These are phyloP conservation scores for Saccostrea glomerata DNA, from an alignment of 1,140 invertebrate genomes.

Conservation along the genomic window DNA sequence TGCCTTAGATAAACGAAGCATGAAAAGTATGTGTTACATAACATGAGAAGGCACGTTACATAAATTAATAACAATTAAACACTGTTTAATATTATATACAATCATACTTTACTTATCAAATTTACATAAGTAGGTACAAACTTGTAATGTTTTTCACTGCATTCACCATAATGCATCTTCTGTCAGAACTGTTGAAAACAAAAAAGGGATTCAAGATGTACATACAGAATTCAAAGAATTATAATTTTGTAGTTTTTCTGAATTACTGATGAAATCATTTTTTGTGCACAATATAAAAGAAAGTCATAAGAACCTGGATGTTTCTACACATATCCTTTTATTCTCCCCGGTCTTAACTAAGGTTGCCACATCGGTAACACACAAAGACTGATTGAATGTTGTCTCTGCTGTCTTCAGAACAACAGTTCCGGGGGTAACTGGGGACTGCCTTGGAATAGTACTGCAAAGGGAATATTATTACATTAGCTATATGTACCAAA, in stretches of 20 bases:
- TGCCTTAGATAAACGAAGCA: no score
- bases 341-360: background rate
- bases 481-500: background rate
- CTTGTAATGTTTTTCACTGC: background rate
- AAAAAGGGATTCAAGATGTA: no score
- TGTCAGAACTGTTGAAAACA: background rate
- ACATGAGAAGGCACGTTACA: no score
- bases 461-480: background rate
- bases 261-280: no score
- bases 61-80: no score
- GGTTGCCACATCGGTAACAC: conserved; percentile 15
- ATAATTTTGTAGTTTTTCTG: no score
- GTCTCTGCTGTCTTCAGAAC: background rate
- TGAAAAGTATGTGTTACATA: no score
- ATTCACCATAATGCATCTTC: background rate
- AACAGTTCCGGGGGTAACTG: background rate
- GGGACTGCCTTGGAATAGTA: background rate
- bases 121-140: background rate
- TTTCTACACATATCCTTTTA: background rate
- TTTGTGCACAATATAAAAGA: no score
- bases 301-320: background rate
- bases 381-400: conserved; percentile 8
- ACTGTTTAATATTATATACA: no score
- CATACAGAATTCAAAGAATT: no score
- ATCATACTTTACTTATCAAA: background rate